Percentiles rank a stretch among this genome's conserved stretches.
Evolutionary conservation across 1,140 invertebrate species (phyloP).

Genomic region (Dermatophagoides farinae): DNA sequence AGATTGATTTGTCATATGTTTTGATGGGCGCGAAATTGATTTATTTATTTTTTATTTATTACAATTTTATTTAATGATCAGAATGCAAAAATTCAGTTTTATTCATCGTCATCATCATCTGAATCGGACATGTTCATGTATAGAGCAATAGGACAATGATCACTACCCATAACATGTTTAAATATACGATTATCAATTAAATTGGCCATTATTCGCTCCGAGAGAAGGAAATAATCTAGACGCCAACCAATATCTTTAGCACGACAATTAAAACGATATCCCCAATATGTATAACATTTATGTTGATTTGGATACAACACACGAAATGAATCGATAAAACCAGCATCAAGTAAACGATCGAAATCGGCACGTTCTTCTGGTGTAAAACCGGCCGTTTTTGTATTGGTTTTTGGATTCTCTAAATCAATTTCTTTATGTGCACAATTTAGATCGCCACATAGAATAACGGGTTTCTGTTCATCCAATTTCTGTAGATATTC

Average conservation of each 20-base stretch:
- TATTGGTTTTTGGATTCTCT: constrained; percentile 32
- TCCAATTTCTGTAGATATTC: constrained; percentile 57
- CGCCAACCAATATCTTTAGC: constrained; percentile 36
- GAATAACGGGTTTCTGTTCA: constrained; percentile 72
- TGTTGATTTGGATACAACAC: constrained; percentile 28
- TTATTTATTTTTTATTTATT: no score
- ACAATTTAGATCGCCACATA: constrained; percentile 44
- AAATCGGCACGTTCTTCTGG: constrained; percentile 12
- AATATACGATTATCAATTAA: constrained; percentile 27
- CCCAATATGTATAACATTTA: constrained; percentile 36
- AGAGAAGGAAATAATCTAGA: constrained; percentile 36
- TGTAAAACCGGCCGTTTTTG: constrained; percentile 12
- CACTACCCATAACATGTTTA: constrained; percentile 33
- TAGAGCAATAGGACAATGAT: constrained; percentile 34
- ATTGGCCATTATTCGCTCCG: constrained; percentile 20
- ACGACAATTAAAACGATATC: constrained; percentile 29
- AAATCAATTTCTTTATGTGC: constrained; percentile 31
- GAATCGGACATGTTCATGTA: background rate
- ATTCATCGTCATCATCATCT: background rate
- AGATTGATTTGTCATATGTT: no score
- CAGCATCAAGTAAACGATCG: constrained; percentile 9
- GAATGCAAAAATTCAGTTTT: no score
- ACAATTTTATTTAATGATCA: no score
- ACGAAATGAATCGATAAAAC: constrained; percentile 33
- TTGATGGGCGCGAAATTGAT: no score